Evolutionary conservation across 2,113 vertebrate species (phyloP).

Genomic region (Haplochromis vanheusdeni): DNA sequence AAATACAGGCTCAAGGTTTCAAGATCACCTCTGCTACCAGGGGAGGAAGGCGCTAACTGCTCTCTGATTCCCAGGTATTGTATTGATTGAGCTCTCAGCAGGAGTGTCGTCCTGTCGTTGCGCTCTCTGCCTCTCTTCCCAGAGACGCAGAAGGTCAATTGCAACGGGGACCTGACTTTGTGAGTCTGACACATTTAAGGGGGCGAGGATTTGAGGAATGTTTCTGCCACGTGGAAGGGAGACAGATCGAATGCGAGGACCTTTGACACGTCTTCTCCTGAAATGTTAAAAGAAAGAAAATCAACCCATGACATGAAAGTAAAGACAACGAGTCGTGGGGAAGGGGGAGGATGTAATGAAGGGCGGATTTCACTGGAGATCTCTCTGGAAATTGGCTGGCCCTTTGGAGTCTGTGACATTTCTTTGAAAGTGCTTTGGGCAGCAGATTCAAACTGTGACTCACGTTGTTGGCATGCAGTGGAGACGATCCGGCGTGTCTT

Average conservation of each 20-base stretch:
- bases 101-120: conserved; percentile 23
- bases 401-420: conserved; percentile 45
- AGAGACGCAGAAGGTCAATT: conserved; percentile 37
- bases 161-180: conserved; percentile 9
- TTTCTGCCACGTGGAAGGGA: background rate
- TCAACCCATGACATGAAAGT: background rate
- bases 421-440: conserved; percentile 43
- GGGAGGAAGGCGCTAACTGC: background rate
- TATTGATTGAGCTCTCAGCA: conserved; percentile 56
- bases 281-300: conserved; percentile 14
- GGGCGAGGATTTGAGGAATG: background rate
- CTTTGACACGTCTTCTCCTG: conserved; percentile 10
- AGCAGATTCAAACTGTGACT: conserved; percentile 26
- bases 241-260: background rate
- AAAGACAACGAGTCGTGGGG: background rate
- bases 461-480: conserved; percentile 17
- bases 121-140: background rate
- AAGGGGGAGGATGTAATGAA: conserved; percentile 19
- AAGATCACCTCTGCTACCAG: conserved; percentile 10
- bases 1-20: background rate
- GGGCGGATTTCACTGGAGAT: conserved; percentile 34
- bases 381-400: conserved; percentile 31
- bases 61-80: conserved; percentile 25
- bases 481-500: background rate
- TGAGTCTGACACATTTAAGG: conserved; percentile 2